Evolutionary conservation across 2,888 invertebrate species (phyloP).

Genomic region (Agrilus biguttatus): DNA sequence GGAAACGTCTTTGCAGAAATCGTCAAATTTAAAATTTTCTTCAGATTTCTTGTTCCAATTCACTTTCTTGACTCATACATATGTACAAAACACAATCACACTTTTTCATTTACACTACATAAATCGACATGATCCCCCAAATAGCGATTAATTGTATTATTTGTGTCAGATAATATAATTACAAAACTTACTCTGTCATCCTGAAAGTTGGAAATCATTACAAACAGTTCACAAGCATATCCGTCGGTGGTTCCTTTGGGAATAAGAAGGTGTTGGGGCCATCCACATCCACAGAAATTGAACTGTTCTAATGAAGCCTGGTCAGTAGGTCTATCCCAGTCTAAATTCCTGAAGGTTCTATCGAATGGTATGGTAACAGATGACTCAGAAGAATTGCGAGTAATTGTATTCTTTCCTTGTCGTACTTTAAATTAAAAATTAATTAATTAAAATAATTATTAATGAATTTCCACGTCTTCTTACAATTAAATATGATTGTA

Average conservation of each 20-base stretch:
- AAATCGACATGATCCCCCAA: too few relatives aligned
- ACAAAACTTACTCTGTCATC: slow-evolving; percentile 42
- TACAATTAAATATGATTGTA: too few relatives aligned
- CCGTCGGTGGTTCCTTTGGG: slow-evolving; percentile 58
- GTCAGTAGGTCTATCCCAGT: slow-evolving; percentile 43
- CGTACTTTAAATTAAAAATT: slow-evolving; percentile 35
- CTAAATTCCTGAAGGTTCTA: slow-evolving; percentile 60
- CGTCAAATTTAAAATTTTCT: background rate
- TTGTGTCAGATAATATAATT: too few relatives aligned
- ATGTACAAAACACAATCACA: background rate
- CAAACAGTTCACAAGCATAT: slow-evolving; percentile 53
- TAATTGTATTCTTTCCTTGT: slow-evolving; percentile 51
- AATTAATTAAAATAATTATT: slow-evolving; percentile 1
- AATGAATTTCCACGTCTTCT: background rate
- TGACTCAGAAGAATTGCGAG: slow-evolving; percentile 52
- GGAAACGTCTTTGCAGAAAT: background rate
- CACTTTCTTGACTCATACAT: background rate
- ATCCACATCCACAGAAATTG: slow-evolving; percentile 80
- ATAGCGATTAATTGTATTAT: too few relatives aligned
- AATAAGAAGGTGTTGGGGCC: slow-evolving; percentile 71
- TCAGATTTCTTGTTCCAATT: background rate
- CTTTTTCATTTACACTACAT: background rate
- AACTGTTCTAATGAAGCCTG: slow-evolving; percentile 40
- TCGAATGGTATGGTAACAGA: slow-evolving; percentile 75
- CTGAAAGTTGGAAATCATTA: slow-evolving; percentile 61